Conservation (phyloP, 1,140 invertebrate genomes). For the Dendrolimus kikuchii region DNA sequence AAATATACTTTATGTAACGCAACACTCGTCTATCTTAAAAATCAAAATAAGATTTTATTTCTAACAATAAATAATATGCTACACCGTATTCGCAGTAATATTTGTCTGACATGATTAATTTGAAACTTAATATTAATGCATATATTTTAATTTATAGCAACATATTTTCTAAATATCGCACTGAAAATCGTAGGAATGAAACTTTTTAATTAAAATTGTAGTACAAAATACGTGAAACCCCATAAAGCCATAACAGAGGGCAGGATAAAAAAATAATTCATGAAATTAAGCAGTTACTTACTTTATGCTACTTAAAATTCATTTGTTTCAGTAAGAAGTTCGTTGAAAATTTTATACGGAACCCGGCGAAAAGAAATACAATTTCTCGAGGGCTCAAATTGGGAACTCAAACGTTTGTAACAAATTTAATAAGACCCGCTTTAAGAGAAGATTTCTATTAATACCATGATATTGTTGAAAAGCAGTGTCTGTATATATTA, state of each 20-base stretch:
- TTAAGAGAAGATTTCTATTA: conserved; percentile 42
- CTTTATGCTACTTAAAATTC: conserved; percentile 23
- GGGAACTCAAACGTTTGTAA: conserved; percentile 33
- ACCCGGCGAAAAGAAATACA: conserved; percentile 28
- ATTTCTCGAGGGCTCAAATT: conserved; percentile 18
- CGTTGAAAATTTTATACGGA: conserved; percentile 14
- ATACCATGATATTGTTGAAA: conserved; percentile 10
- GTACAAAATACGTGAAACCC: not conserved
- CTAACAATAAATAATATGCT: too few species aligned
- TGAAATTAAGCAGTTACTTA: conserved; percentile 16
- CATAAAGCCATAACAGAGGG: not conserved
- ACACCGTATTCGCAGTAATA: too few species aligned
- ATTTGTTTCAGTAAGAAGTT: conserved; percentile 17
- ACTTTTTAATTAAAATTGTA: too few species aligned
- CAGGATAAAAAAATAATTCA: conserved; percentile 16
- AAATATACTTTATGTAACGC: too few species aligned
- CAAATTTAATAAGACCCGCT: conserved; percentile 49
- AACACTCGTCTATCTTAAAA: too few species aligned
- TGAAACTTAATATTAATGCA: too few species aligned
- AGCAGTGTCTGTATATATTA: too few species aligned
- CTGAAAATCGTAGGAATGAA: too few species aligned
- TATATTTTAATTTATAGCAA: too few species aligned
- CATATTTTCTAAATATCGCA: too few species aligned
- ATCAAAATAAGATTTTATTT: too few species aligned
- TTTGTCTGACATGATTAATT: too few species aligned